phyloP scores from a whole-genome alignment of 2,888 invertebrate species.

The Cryptus armator region DNA sequence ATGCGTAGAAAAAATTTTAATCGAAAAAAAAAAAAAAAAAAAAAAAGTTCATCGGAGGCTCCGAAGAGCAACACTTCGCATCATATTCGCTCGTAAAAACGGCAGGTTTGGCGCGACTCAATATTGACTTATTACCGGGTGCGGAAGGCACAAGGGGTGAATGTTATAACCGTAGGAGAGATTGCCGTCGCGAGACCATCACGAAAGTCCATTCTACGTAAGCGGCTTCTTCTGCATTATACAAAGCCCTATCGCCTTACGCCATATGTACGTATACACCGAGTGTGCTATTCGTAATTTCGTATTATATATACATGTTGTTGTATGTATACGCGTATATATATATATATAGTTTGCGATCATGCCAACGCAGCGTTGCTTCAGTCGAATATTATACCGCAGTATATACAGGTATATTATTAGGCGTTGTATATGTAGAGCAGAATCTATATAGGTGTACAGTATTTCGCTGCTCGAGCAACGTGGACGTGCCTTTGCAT shows the following conservation, averaged over 20 bases:
- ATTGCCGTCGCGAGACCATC: conserved; percentile 28
- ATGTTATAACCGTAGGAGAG: conserved; percentile 21
- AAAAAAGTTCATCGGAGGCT: no score
- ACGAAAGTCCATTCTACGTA: conserved; percentile 40
- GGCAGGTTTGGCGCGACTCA: neutral
- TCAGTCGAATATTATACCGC: conserved; percentile 30
- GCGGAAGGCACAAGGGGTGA: neutral
- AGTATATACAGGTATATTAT: conserved; percentile 15
- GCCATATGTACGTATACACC: neutral
- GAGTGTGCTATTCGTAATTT: neutral
- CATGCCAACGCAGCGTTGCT: conserved; percentile 15
- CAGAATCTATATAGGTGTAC: conserved; percentile 35
- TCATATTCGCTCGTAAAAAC: conserved; percentile 43
- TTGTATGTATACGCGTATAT: neutral
- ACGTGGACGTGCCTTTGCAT: conserved; percentile 62
- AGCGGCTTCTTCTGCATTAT: conserved; percentile 21
- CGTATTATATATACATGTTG: neutral
- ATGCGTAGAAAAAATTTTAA: neutral
- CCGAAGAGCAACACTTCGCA: neutral
- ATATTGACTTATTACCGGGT: conserved; percentile 46
- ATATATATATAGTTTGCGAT: neutral
- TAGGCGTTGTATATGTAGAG: conserved; percentile 34
- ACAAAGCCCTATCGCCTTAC: neutral
- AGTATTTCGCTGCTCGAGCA: conserved; percentile 49
- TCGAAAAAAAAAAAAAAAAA: neutral